These are phyloP conservation scores for Bovichtus diacanthus DNA, from an alignment of 2,797 vertebrate species.

Conservation along the genomic window DNA sequence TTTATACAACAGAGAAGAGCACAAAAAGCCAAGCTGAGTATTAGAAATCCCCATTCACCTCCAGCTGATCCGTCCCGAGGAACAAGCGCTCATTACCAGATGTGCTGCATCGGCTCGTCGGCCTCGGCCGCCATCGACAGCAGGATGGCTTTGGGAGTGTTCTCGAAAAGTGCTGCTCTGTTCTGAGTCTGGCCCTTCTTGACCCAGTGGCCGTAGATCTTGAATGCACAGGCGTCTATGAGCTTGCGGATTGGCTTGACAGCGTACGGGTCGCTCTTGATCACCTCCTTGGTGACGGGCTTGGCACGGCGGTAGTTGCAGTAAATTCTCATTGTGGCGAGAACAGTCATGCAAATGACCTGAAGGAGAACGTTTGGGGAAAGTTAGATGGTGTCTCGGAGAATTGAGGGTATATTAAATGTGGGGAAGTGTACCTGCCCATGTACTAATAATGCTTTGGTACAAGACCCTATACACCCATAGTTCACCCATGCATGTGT, in stretches of 20 bases:
- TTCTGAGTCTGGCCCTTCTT: constrained; percentile 99
- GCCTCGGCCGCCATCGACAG: constrained; percentile 87
- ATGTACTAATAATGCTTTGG: background rate
- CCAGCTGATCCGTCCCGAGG: constrained; percentile 3
- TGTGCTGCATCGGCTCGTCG: constrained; percentile 67
- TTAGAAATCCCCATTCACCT: background rate
- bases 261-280: constrained; percentile 93
- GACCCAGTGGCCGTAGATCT: constrained; percentile 98
- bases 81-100: constrained; percentile 65
- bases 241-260: constrained; percentile 94
- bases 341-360: constrained; percentile 94
- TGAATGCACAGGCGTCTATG: constrained; percentile 96
- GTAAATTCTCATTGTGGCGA: constrained; percentile 95
- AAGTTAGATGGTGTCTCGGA: background rate
- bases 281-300: constrained; percentile 92
- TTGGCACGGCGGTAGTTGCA: constrained; percentile 93
- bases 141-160: constrained; percentile 94
- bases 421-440: background rate
- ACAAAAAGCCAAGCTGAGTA: background rate
- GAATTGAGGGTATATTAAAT: background rate
- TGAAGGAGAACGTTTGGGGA: constrained; percentile 61
- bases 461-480: background rate
- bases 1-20: background rate
- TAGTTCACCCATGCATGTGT: background rate
- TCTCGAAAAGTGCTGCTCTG: constrained; percentile 96